A percentile compares a stretch with the other conserved stretches of the same genome.
Conservation (phyloP, 2,888 invertebrate species). For the Lasioglossum zephyrum region DNA sequence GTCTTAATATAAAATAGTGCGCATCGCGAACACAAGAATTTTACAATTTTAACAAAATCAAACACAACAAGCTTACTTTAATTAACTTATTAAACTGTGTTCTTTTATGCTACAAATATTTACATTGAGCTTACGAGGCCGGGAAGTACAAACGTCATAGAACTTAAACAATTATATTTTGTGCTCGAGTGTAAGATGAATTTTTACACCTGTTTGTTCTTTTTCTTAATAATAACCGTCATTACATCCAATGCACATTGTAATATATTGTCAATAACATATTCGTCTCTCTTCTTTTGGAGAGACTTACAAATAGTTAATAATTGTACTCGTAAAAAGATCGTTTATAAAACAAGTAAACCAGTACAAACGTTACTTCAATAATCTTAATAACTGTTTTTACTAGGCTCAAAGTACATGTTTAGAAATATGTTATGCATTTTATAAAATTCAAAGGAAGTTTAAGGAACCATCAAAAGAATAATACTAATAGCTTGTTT, state of each 20-base stretch:
- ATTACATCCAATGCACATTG: conserved; percentile 35
- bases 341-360: background rate
- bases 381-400: conserved; percentile 14
- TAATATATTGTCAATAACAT: conserved; percentile 45
- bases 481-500: background rate
- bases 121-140: conserved; percentile 63
- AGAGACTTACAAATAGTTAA: conserved; percentile 20
- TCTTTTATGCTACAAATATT: conserved; percentile 67
- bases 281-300: background rate
- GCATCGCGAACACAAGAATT: conserved; percentile 50
- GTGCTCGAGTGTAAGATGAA: conserved; percentile 55
- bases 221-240: conserved; percentile 31
- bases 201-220: conserved; percentile 41
- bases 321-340: conserved; percentile 9
- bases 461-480: conserved; percentile 22
- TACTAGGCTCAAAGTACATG: conserved; percentile 6
- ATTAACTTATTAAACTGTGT: conserved; percentile 46
- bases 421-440: conserved; percentile 3
- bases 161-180: conserved; percentile 57
- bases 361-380: background rate
- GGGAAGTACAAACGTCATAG: conserved; percentile 56
- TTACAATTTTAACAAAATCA: conserved; percentile 44
- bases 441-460: conserved; percentile 22
- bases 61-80: conserved; percentile 58
- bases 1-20: conserved; percentile 52